A percentile compares a stretch with the other conserved stretches of the same genome.
Evolutionary conservation across 2,888 invertebrate species (phyloP).

Genomic region (Sclerodermus sp.): DNA sequence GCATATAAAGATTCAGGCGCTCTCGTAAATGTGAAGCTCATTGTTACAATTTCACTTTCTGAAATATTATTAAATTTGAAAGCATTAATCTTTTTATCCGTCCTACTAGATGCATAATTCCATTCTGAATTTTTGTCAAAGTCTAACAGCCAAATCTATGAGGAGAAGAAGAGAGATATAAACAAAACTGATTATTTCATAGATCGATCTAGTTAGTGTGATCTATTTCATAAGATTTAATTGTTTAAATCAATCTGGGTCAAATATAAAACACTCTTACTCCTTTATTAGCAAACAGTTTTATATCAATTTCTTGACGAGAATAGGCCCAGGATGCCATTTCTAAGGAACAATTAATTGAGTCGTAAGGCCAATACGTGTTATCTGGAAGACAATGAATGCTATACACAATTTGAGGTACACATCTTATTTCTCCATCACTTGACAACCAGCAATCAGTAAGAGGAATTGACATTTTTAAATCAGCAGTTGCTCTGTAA

Average conservation of each 20-base stretch:
- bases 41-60: neutral
- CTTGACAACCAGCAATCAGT: conserved; percentile 60
- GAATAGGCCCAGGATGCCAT: conserved; percentile 69
- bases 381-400: conserved; percentile 64
- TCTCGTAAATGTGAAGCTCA: neutral
- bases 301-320: conserved; percentile 62
- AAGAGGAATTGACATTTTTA: conserved; percentile 9
- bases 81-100: too few relatives aligned
- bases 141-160: too few relatives aligned
- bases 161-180: too few relatives aligned
- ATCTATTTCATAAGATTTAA: too few relatives aligned
- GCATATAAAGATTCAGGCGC: conserved; percentile 55
- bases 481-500: neutral
- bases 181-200: too few relatives aligned
- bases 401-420: conserved; percentile 61
- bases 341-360: conserved; percentile 65
- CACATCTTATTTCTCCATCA: conserved; percentile 65
- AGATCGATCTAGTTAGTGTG: too few relatives aligned
- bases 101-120: too few relatives aligned
- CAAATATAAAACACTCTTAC: too few relatives aligned
- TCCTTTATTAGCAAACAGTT: too few relatives aligned
- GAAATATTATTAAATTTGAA: too few relatives aligned
- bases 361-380: conserved; percentile 68
- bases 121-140: too few relatives aligned
- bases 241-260: too few relatives aligned